Evolutionary conservation across 2,888 invertebrate genomes (phyloP).

Genomic region (Drosophila mimetica): DNA sequence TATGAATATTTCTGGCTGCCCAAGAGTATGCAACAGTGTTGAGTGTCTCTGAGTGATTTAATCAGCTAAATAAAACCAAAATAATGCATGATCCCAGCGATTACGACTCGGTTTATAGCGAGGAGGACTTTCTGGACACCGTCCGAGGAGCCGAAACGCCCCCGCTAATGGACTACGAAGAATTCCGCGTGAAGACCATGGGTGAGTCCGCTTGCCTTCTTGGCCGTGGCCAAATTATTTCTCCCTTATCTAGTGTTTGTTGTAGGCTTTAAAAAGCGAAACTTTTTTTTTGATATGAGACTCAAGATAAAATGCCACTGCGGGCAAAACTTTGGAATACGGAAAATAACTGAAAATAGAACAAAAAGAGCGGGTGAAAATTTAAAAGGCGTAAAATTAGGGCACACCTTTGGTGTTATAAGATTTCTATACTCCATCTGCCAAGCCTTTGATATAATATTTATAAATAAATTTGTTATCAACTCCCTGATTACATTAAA

Average conservation of each 20-base stretch:
- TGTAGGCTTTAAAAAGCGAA: slow-evolving; percentile 45
- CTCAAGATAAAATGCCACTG: slow-evolving; percentile 63
- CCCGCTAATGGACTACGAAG: slow-evolving; percentile 67
- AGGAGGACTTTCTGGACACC: slow-evolving; percentile 58
- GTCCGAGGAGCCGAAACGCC: slow-evolving; percentile 61
- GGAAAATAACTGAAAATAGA: background rate
- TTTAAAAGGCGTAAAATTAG: background rate
- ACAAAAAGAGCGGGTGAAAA: background rate
- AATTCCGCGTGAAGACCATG: slow-evolving; percentile 66
- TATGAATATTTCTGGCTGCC: slow-evolving; percentile 25
- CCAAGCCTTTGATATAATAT: background rate
- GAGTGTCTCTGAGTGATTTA: slow-evolving; percentile 10
- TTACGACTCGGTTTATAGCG: slow-evolving; percentile 71
- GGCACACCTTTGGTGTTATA: background rate
- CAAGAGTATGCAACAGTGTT: slow-evolving; percentile 55
- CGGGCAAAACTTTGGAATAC: slow-evolving; percentile 45
- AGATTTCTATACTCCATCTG: background rate
- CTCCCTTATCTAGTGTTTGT: slow-evolving; percentile 71
- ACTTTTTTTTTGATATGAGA: slow-evolving; percentile 52
- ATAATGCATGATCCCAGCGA: slow-evolving; percentile 73
- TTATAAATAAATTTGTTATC: no score
- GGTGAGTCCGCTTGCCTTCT: slow-evolving; percentile 50
- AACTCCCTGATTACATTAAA: no score
- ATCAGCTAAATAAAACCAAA: background rate
- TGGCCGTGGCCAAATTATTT: slow-evolving; percentile 42